phyloP scores from a whole-genome alignment of 2,113 vertebrate species.

The Zosterops pallidus region DNA sequence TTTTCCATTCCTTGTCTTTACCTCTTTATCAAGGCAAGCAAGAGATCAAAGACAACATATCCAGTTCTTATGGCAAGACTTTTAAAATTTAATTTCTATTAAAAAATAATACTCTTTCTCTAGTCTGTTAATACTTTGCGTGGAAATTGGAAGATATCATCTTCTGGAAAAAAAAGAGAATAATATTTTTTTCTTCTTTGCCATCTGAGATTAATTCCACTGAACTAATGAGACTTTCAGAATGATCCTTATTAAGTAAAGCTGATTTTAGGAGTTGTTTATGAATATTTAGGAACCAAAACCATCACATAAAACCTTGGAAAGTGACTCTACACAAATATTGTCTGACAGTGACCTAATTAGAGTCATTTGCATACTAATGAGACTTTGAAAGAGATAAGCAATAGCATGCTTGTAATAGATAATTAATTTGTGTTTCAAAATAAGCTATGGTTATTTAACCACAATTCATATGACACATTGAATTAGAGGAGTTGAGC shows the following conservation, averaged over 20 bases:
- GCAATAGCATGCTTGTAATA: conserved; percentile 75
- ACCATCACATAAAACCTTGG: conserved; percentile 58
- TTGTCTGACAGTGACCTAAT: conserved; percentile 81
- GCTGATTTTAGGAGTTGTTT: conserved; percentile 64
- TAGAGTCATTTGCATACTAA: conserved; percentile 81
- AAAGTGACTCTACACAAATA: conserved; percentile 76
- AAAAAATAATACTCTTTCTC: neutral
- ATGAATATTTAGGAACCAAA: conserved; percentile 65
- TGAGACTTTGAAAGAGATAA: conserved; percentile 78
- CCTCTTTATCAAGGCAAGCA: neutral
- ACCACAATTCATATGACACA: conserved; percentile 70
- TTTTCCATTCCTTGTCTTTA: neutral
- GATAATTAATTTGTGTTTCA: conserved; percentile 82
- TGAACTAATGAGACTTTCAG: conserved; percentile 67
- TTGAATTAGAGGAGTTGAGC: conserved; percentile 65
- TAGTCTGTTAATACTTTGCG: neutral
- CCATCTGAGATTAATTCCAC: conserved; percentile 53
- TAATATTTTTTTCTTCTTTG: neutral
- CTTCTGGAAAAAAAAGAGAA: neutral
- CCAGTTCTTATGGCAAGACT: neutral
- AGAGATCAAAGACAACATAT: neutral
- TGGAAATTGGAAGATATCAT: conserved; percentile 18
- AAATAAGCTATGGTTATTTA: conserved; percentile 77
- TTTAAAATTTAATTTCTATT: neutral
- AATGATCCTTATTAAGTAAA: conserved; percentile 76